phyloP scores from a whole-genome alignment of 2,888 invertebrate species.

The Hesperia comma region DNA sequence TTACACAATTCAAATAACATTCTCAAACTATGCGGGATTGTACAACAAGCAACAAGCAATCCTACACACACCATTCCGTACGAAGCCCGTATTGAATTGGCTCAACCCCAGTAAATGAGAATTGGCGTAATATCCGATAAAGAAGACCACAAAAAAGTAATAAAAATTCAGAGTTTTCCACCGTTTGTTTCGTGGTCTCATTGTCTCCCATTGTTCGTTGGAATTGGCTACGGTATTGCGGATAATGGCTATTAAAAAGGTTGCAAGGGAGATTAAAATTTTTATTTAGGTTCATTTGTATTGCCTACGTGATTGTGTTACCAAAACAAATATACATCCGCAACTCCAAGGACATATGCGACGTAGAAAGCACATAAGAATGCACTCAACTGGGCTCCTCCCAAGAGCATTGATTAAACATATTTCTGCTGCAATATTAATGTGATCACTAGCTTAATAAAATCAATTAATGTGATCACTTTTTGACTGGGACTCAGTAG shows the following conservation, averaged over 20 bases:
- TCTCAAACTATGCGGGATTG: too few relatives aligned
- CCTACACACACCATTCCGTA: background rate
- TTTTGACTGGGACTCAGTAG: too few relatives aligned
- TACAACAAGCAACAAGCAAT: background rate
- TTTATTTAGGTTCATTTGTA: background rate
- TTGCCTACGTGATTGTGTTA: background rate
- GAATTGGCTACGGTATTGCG: background rate
- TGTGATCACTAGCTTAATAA: too few relatives aligned
- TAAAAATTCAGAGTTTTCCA: constrained; percentile 16
- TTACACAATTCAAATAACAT: too few relatives aligned
- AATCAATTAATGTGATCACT: too few relatives aligned
- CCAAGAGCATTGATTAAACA: too few relatives aligned
- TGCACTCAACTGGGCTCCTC: too few relatives aligned
- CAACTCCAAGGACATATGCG: background rate
- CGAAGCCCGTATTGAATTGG: constrained; percentile 17
- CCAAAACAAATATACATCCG: background rate
- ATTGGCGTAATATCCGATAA: constrained; percentile 15
- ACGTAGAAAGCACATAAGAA: background rate
- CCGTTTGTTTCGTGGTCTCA: constrained; percentile 10
- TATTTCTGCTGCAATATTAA: too few relatives aligned
- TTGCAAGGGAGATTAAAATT: background rate
- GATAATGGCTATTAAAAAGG: background rate
- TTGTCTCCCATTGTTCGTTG: constrained; percentile 19
- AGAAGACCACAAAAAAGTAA: constrained; percentile 12
- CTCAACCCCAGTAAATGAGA: constrained; percentile 17